Evolutionary conservation across 2,888 invertebrate species (phyloP).

Genomic region (Drosophila niveifrons): DNA sequence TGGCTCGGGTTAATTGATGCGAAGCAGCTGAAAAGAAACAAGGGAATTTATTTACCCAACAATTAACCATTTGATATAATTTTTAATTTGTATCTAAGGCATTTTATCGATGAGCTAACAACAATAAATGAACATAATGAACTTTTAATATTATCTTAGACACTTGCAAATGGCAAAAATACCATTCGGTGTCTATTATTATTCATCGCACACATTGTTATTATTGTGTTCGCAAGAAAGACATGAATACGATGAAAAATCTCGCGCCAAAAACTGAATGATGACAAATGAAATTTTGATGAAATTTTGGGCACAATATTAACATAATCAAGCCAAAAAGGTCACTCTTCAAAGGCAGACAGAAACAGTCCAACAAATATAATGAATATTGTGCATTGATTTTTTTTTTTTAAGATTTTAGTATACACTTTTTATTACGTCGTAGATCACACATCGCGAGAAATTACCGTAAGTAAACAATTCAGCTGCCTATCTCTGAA

Average conservation of each 20-base stretch:
- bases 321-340: constrained; percentile 14
- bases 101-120: constrained; percentile 34
- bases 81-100: constrained; percentile 22
- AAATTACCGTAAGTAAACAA: constrained; percentile 38
- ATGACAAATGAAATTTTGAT: constrained; percentile 31
- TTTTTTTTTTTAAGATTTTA: constrained; percentile 8
- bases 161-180: background rate
- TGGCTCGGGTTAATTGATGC: constrained; percentile 12
- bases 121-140: background rate
- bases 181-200: background rate
- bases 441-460: background rate
- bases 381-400: constrained; percentile 21
- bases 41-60: background rate
- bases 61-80: background rate
- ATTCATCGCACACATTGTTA: background rate
- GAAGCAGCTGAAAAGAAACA: constrained; percentile 49
- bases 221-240: constrained; percentile 19
- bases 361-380: constrained; percentile 1
- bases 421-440: constrained; percentile 1
- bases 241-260: constrained; percentile 12
- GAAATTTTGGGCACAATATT: constrained; percentile 35
- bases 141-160: background rate
- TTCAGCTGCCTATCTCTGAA: constrained; percentile 60
- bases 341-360: constrained; percentile 23
- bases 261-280: constrained; percentile 23